A percentile compares a stretch with the other conserved stretches of the same genome.
These are phyloP conservation scores for Synergus laeviventris DNA, from an alignment of 2,888 invertebrate species.

Conservation along the genomic window DNA sequence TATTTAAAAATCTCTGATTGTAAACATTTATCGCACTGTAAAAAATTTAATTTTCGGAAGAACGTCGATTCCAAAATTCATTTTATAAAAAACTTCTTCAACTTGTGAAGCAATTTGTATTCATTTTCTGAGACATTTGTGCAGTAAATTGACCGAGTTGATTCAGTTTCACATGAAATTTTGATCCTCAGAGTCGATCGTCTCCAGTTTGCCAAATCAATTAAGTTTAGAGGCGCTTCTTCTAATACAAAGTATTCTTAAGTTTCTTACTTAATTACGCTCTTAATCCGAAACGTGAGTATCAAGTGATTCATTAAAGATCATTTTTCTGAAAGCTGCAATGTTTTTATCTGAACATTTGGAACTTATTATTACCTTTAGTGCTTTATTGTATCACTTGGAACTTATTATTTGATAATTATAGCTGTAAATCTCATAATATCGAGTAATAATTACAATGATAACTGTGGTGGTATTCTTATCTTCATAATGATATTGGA, in stretches of 20 bases:
- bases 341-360: not conserved
- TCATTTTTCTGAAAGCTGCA: conserved; percentile 38
- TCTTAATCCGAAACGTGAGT: not conserved
- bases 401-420: not conserved
- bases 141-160: not conserved
- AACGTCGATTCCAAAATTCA: conserved; percentile 13
- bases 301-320: conserved; percentile 51
- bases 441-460: not conserved
- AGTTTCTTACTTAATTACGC: not conserved
- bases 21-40: too few relatives aligned
- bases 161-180: not conserved
- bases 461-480: conserved; percentile 9
- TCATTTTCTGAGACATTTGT: not conserved
- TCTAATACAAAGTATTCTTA: not conserved
- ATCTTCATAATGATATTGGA: not conserved
- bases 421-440: not conserved
- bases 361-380: not conserved
- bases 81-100: not conserved
- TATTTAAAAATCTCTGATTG: too few relatives aligned
- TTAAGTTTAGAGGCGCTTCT: conserved; percentile 2
- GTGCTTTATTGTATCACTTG: conserved; percentile 10
- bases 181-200: not conserved
- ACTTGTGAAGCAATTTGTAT: not conserved
- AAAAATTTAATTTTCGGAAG: not conserved
- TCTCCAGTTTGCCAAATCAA: not conserved